Evolutionary conservation across 2,888 invertebrate species (phyloP), one percentile per base, ranked within the genome.

Genomic region (Tipula confusa): DNA sequence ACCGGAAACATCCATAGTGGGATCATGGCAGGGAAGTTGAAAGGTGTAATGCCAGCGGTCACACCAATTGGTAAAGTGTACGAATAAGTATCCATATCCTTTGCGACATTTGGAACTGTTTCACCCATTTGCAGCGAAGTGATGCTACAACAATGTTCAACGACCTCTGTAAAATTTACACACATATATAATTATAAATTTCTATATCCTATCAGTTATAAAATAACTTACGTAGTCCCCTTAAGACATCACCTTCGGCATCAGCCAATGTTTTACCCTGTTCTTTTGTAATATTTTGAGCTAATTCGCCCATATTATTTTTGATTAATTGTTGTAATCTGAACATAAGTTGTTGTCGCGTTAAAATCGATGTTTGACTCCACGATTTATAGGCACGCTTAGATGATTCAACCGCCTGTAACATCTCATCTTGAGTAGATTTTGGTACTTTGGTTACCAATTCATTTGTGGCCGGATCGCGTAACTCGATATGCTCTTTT

Each of bases 1-100:
- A 95, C 91, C 0, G 96, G 96, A 92, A 95, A 95, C 93, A 95
- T 95, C 99, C 99, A 99, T 3, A 99, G 91, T 0, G 99, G 99
- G 86, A 99, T 98, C 99, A 99, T 99, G 33, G 99, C 99, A 0
- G 99, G 99, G 90, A 99, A 99, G 90, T 99, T 99, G 90, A 99
- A 99, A 0, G 98, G 98, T n/a, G 97, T 96, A 86, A 99, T 97
- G 82, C 98, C 98, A 87, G 95, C 96, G 33, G 95, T 95, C 2
- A 89, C 89, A 79, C 99, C 99, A 0, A 99, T 90, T 0, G 99
- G 99, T 82, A 96, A 91, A 86, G 97, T 94, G 89, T 96, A 96
- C 9, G 97, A 96, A 86, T 96, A 93, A 0, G 97, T 97, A 89
- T 99, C 99, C 98, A 99, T 98, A 88, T 99, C 97, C 87, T 95